These are phyloP conservation scores for Ibycter americanus DNA, from an alignment of 2,797 vertebrate genomes.

Conservation along the genomic window DNA sequence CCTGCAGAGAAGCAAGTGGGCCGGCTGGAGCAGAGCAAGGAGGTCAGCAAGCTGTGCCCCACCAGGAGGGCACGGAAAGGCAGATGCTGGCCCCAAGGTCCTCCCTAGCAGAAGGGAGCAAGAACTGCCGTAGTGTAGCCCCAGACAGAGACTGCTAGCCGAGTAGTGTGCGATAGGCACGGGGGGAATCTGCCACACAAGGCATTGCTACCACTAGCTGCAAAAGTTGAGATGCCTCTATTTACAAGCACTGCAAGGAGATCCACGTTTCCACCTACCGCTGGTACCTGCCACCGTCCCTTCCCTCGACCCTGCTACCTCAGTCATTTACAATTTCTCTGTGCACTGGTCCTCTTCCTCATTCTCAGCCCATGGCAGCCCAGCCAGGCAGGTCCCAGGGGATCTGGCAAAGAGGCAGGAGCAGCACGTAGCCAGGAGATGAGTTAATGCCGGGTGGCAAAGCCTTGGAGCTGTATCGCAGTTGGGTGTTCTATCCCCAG, in stretches of 20 bases:
- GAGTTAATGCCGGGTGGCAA: neutral
- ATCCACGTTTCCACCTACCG: neutral
- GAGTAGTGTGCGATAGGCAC: accelerated
- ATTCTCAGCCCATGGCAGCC: neutral
- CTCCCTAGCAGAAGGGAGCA: neutral
- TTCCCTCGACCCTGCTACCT: neutral
- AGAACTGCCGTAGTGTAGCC: neutral
- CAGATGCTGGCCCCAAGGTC: neutral
- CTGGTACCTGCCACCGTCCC: neutral
- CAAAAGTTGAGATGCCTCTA: neutral
- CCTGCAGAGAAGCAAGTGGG: neutral
- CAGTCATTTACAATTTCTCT: neutral
- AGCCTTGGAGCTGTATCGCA: neutral
- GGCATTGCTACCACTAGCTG: neutral
- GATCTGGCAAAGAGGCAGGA: neutral
- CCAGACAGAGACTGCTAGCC: neutral
- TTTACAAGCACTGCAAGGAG: neutral
- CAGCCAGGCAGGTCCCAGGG: neutral
- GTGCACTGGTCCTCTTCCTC: neutral
- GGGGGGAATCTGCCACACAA: accelerated
- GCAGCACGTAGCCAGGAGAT: accelerated
- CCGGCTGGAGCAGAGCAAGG: accelerated
- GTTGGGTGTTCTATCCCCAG: neutral
- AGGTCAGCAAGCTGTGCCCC: neutral
- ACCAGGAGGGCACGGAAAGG: neutral